These are phyloP conservation scores for Coelinius sp. DNA, from an alignment of 2,888 invertebrate genomes.

Conservation along the genomic window DNA sequence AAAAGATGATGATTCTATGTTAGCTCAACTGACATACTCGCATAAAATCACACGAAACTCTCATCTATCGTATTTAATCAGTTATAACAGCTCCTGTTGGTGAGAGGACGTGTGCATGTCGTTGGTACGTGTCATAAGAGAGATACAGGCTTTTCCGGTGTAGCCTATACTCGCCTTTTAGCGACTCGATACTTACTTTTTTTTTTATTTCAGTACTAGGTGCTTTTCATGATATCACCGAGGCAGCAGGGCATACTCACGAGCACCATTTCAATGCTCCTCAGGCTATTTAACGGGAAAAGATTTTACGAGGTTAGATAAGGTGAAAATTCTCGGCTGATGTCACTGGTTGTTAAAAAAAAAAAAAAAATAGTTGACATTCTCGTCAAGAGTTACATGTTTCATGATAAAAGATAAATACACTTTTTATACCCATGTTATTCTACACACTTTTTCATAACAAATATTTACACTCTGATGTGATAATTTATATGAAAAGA, in stretches of 20 bases:
- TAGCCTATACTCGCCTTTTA: conserved; percentile 12
- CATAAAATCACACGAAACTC: conserved; percentile 40
- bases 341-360: not conserved
- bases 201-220: conserved; percentile 2
- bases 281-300: conserved; percentile 27
- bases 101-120: conserved; percentile 28
- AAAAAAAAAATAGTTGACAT: not conserved
- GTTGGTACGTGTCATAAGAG: not conserved
- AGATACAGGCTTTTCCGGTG: conserved; percentile 22
- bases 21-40: conserved; percentile 48
- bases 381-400: not conserved
- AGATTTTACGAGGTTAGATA: conserved; percentile 22
- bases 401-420: not conserved
- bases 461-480: not conserved
- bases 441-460: not conserved
- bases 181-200: conserved; percentile 1
- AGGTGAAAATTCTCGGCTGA: conserved; percentile 25
- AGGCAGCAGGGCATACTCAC: conserved; percentile 17
- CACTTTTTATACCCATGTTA: not conserved
- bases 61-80: conserved; percentile 42
- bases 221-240: conserved; percentile 15
- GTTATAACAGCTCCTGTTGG: conserved; percentile 43
- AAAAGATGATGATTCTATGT: too few species aligned
- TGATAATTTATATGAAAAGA: not conserved
- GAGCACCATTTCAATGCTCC: conserved; percentile 23